Evolutionary conservation across 2,888 invertebrate genomes (phyloP), one percentile per base, ranked within the genome.

Genomic region (Calameuta pallipes): DNA sequence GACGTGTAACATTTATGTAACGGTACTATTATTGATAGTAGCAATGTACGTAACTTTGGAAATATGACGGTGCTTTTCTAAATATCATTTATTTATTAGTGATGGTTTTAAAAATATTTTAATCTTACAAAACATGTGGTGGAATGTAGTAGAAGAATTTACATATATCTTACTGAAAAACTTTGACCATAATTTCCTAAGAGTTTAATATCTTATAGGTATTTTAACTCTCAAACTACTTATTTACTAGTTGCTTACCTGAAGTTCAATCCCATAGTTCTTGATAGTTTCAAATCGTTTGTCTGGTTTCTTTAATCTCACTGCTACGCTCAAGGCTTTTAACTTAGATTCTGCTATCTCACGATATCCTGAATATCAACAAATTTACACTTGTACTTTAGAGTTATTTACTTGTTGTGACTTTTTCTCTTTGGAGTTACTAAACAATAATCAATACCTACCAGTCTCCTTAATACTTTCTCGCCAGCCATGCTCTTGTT

Each of bases 281-380:
- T 96, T 96, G 15, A 96, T 93, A 82, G 93, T 93, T 87, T 96
- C 96, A 89, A 96, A 96, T 82, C 94, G 93, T 80, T 95, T 94
- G 87, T 96, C 95, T 0, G 95, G 94, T 86, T 95, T 95, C 91
- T 95, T 95, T 83, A 96, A 90, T 89, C 96, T 93, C 77, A 96
- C 95, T 2, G 96, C 94, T 75, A 96, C 95, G 86, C 95, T 96
- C 74, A 97, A 88, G 41, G 95, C 94, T 90, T 96, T 96, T 68
- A 97, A 87, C 92, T 96, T 96, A 78, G 95, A 95, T 91, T 97
- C 97, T n/a, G 96, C 95, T 89, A 95, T 92, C 86, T 95, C 93
- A 82, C 95, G 90, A 88, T 95, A 96, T 69, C 95, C 95, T 95
- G 90, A 79, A 92, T 91, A 75, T 75, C 34, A 74, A 30, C 15